phyloP scores from a whole-genome alignment of 2,113 vertebrate genomes.

The Limanda limanda region DNA sequence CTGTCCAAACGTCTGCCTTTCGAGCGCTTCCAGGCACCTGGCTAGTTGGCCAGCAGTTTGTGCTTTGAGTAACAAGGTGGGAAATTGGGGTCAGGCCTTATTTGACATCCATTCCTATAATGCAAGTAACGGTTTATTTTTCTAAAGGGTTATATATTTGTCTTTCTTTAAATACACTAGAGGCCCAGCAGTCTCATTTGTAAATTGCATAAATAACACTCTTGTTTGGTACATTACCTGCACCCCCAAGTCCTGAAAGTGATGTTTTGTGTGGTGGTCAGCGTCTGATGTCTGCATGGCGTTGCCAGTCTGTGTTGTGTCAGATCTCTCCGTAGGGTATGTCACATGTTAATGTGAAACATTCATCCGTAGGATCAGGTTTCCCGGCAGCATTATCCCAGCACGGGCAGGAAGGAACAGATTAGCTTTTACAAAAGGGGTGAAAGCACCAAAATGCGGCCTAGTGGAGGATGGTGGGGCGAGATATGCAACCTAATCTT shows the following conservation, averaged over 20 bases:
- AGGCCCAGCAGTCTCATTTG: conserved; percentile 43
- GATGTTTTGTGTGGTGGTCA: conserved; percentile 58
- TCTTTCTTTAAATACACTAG: conserved; percentile 38
- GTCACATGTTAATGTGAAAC: conserved; percentile 59
- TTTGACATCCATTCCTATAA: conserved; percentile 57
- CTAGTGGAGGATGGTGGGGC: conserved; percentile 25
- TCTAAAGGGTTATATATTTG: conserved; percentile 41
- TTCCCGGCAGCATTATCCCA: conserved; percentile 35
- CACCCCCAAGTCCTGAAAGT: conserved; percentile 16
- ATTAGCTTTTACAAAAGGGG: conserved; percentile 68
- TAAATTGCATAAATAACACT: conserved; percentile 72
- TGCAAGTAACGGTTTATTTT: conserved; percentile 54
- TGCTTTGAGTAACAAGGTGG: conserved; percentile 47
- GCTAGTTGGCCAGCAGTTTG: conserved; percentile 1
- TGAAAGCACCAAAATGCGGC: conserved; percentile 45
- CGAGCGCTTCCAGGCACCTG: conserved; percentile 19
- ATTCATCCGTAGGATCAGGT: conserved; percentile 56
- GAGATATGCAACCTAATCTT: conserved; percentile 52
- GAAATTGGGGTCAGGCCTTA: conserved; percentile 40
- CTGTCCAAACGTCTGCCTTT: conserved; percentile 44
- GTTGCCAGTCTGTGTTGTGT: conserved; percentile 52
- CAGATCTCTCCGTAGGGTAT: conserved; percentile 32
- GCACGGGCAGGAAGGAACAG: conserved; percentile 66
- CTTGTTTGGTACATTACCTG: conserved; percentile 51
- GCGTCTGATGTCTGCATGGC: conserved; percentile 34